Evolutionary conservation across 2,113 vertebrate species (phyloP).

Genomic region (Zeus faber): DNA sequence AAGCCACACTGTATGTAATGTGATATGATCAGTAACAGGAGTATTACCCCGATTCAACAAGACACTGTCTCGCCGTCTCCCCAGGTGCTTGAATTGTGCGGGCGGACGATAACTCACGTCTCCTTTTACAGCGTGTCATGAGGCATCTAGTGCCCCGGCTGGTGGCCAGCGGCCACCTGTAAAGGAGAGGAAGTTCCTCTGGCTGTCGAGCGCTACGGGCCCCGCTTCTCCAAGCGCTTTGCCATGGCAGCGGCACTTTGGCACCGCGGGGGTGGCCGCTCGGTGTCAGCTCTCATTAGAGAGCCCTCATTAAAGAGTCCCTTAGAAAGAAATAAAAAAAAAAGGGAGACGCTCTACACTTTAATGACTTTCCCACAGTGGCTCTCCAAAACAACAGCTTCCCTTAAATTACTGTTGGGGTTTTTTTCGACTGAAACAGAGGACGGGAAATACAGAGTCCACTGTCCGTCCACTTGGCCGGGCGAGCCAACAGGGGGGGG

Average conservation of each 20-base stretch:
- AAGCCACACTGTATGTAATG: slow-evolving; percentile 36
- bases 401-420: slow-evolving; percentile 50
- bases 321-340: slow-evolving; percentile 60
- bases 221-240: slow-evolving; percentile 32
- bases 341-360: slow-evolving; percentile 73
- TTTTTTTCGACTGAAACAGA: slow-evolving; percentile 13
- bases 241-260: slow-evolving; percentile 58
- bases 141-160: slow-evolving; percentile 28
- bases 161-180: slow-evolving; percentile 54
- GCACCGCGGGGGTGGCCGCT: slow-evolving; percentile 41
- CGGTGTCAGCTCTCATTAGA: slow-evolving; percentile 69
- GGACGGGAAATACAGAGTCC: slow-evolving; percentile 66
- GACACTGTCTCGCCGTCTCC: slow-evolving; percentile 5
- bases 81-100: slow-evolving; percentile 17
- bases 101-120: slow-evolving; percentile 35
- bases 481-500: slow-evolving; percentile 48
- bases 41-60: slow-evolving; percentile 12
- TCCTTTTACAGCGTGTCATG: slow-evolving; percentile 2
- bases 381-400: slow-evolving; percentile 56
- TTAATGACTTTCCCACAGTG: slow-evolving; percentile 81
- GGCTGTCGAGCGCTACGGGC: too few relatives aligned
- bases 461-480: slow-evolving; percentile 60
- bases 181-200: slow-evolving; percentile 47
- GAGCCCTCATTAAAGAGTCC: slow-evolving; percentile 58
- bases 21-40: slow-evolving; percentile 31